phyloP scores from a whole-genome alignment of 1,140 invertebrate species.

The Planococcus citri region DNA sequence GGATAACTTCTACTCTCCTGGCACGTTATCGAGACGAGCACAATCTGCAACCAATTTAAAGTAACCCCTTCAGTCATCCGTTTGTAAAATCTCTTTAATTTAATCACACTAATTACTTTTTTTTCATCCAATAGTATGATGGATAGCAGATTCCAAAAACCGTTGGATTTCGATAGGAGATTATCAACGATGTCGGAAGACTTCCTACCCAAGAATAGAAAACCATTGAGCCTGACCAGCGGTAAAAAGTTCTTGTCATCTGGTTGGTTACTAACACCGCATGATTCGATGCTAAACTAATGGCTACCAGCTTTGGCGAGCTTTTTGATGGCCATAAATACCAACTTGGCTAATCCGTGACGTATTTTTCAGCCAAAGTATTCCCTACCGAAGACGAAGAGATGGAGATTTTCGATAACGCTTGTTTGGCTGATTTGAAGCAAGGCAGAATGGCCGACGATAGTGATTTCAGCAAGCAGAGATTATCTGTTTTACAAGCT shows the following conservation, averaged over 20 bases:
- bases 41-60: background rate
- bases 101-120: background rate
- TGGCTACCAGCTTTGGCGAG: no score
- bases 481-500: slow-evolving; percentile 58
- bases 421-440: slow-evolving; percentile 33
- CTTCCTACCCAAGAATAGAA: background rate
- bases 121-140: background rate
- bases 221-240: background rate
- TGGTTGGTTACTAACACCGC: slow-evolving; percentile 26
- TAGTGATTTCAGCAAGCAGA: slow-evolving; percentile 23
- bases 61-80: no score
- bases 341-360: no score
- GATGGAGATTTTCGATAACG: slow-evolving; percentile 35
- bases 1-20: background rate
- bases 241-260: slow-evolving; percentile 23
- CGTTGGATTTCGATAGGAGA: background rate
- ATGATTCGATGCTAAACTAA: background rate
- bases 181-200: slow-evolving; percentile 10
- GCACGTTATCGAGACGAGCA: background rate
- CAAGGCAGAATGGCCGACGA: slow-evolving; percentile 24
- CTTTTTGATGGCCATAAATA: no score
- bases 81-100: no score
- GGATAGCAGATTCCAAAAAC: background rate
- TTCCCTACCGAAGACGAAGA: slow-evolving; percentile 38
- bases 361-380: slow-evolving; percentile 29